phyloP scores from a whole-genome alignment of 1,140 invertebrate species.

The Penaeus vannamei region DNA sequence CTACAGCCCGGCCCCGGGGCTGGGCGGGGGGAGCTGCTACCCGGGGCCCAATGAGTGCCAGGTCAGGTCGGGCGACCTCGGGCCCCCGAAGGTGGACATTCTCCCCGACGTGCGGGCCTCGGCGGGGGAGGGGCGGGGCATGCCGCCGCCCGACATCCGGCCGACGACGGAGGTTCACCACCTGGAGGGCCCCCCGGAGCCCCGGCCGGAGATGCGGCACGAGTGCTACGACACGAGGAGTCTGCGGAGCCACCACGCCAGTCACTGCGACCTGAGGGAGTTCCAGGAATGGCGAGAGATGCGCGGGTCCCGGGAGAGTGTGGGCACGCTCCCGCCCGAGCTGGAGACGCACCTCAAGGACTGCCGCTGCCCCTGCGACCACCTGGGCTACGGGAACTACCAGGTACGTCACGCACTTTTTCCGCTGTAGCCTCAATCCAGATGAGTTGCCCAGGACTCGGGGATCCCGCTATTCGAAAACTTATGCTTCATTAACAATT shows the following conservation, averaged over 20 bases:
- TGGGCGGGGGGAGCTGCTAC: conserved; percentile 13
- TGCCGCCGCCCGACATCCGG: conserved; percentile 33
- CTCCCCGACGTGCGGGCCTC: conserved; percentile 30
- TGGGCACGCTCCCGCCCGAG: conserved; percentile 66
- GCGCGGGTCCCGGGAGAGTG: conserved; percentile 63
- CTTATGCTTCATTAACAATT: too few relatives aligned
- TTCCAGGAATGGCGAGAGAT: conserved; percentile 66
- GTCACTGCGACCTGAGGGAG: conserved; percentile 67
- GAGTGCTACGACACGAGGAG: conserved; percentile 57
- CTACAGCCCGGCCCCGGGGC: neutral
- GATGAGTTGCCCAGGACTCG: too few relatives aligned
- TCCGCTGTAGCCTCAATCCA: too few relatives aligned
- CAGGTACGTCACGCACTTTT: conserved; percentile 48
- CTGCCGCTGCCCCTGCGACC: conserved; percentile 68
- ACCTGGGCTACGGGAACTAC: conserved; percentile 68
- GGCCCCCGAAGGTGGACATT: conserved; percentile 38
- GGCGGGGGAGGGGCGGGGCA: conserved; percentile 13
- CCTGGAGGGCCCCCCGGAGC: neutral
- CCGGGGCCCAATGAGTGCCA: conserved; percentile 4
- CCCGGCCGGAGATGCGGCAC: conserved; percentile 38
- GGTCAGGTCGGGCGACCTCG: conserved; percentile 33
- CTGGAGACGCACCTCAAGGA: conserved; percentile 67
- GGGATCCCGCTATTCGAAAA: too few relatives aligned
- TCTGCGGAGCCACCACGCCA: conserved; percentile 63
- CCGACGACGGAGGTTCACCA: too few relatives aligned